phyloP scores from a whole-genome alignment of 2,113 vertebrate genomes.

The Callopanchax toddi region DNA sequence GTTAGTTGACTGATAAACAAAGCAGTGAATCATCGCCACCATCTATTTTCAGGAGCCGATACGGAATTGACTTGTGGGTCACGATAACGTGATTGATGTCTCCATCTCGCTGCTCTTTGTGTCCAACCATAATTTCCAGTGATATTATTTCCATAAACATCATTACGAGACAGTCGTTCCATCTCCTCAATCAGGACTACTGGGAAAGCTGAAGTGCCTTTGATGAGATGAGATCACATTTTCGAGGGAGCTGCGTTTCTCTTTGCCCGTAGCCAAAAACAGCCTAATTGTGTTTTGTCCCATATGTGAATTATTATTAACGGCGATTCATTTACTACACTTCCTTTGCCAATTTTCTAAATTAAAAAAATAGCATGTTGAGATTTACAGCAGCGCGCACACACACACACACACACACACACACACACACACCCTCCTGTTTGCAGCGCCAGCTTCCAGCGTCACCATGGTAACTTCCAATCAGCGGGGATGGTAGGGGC shows the following conservation, averaged over 20 bases:
- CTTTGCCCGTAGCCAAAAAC: constrained; percentile 79
- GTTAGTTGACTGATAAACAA: constrained; percentile 42
- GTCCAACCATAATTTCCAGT: constrained; percentile 58
- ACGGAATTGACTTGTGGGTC: constrained; percentile 61
- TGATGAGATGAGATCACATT: constrained; percentile 78
- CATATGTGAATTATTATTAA: constrained; percentile 84
- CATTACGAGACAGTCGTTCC: constrained; percentile 56
- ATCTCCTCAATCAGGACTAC: constrained; percentile 67
- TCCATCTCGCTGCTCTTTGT: constrained; percentile 54
- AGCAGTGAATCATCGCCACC: constrained; percentile 27
- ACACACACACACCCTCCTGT: constrained; percentile 19
- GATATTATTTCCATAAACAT: constrained; percentile 73
- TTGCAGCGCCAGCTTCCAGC: constrained; percentile 70
- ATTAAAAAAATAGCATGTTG: constrained; percentile 80
- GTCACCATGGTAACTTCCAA: constrained; percentile 81
- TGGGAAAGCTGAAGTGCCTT: constrained; percentile 73
- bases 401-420: constrained; percentile 36
- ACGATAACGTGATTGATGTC: constrained; percentile 57
- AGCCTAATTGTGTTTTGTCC: constrained; percentile 77
- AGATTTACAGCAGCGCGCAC: constrained; percentile 63
- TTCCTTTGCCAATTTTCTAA: constrained; percentile 81
- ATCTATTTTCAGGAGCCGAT: constrained; percentile 48
- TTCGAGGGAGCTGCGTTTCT: constrained; percentile 65
- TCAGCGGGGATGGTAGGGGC: constrained; percentile 69
- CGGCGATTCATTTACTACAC: constrained; percentile 80